Base-by-base conservation (phyloP, 2,113 vertebrate genomes). In the Lepus timidus region DNA sequence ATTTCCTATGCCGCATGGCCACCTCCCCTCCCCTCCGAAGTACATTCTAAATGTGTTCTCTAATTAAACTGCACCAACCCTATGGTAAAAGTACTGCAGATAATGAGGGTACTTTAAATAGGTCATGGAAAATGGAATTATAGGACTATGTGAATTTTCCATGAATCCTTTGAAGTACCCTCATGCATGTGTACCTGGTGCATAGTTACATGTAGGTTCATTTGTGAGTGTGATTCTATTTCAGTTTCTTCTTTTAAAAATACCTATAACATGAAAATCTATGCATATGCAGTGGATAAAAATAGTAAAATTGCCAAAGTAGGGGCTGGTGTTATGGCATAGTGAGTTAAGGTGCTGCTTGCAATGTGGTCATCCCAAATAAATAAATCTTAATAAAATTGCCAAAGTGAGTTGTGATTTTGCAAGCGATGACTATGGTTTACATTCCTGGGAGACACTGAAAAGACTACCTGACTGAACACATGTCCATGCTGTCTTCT, bases 331-430 rank as follows among this genome's bases (percentile, higher is more conserved):
- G 39, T 44, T 44, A 44, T 44, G 39, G 39, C 39, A 44, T 44
- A 44, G 39, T 44, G 39, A 1, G 39, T 44, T 44, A 44, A 44
- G 39, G 39, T 44, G 39, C 39, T 6, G 39, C 39, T 44, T 44
- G 39, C 39, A 44, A 44, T 44, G 39, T 44, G 39, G 39, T 5
- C 39, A 44, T 6, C 39, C 39, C 39, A 44, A 44, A 44, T 44
- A 44, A 44, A 44, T 44, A 44, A 44, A 44, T 44, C 39, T 44
- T 55, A 80, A 79, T 85, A 78, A 70, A 89, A 68, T 6, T 83
- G 33, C 23, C 33, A 90, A 85, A 90, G 78, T 90, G n/a, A 73
- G 65, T 27, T 22, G 14, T 70, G 51, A 85, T 70, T 93, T 94
- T 88, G 90, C 25, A 51, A 85, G 86, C 51, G 22, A 90, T 73